Conservation (phyloP, 23 tunicate species). For the Styela clava region DNA sequence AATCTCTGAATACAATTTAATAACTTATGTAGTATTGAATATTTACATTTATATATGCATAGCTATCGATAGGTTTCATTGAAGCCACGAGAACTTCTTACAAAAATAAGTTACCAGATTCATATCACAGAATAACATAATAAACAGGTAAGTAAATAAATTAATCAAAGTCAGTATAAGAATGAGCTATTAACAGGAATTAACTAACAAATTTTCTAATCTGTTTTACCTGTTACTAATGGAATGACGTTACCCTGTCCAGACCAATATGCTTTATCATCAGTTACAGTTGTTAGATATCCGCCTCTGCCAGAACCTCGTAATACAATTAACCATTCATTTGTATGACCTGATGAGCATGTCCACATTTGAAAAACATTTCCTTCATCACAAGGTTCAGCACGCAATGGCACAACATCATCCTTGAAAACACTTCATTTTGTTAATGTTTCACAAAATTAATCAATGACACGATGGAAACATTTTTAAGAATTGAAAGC, state of each 20-base stretch:
- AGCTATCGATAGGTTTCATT: too few relatives aligned
- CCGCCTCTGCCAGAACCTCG: constrained; percentile 35
- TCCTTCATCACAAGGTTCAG: constrained; percentile 42
- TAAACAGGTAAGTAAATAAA: too few relatives aligned
- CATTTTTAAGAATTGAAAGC: background rate
- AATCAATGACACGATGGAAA: background rate
- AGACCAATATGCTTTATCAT: constrained; percentile 36
- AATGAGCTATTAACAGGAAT: too few relatives aligned
- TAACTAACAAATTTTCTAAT: too few relatives aligned
- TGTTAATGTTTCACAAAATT: background rate
- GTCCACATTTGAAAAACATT: constrained; percentile 66
- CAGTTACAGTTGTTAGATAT: constrained; percentile 31
- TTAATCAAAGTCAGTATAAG: too few relatives aligned
- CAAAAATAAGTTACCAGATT: too few relatives aligned
- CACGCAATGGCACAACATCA: constrained; percentile 27
- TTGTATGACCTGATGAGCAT: constrained; percentile 29
- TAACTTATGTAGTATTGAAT: too few relatives aligned
- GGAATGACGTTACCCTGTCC: constrained; percentile 25
- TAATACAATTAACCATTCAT: constrained; percentile 40
- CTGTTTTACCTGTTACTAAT: constrained; percentile 69
- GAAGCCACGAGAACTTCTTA: too few relatives aligned
- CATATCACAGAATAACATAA: too few relatives aligned
- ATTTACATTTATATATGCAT: too few relatives aligned
- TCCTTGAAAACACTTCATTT: constrained; percentile 25
- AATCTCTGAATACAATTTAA: background rate